These are phyloP conservation scores for Unio pictorum DNA, from an alignment of 2,888 invertebrate species.

Conservation along the genomic window DNA sequence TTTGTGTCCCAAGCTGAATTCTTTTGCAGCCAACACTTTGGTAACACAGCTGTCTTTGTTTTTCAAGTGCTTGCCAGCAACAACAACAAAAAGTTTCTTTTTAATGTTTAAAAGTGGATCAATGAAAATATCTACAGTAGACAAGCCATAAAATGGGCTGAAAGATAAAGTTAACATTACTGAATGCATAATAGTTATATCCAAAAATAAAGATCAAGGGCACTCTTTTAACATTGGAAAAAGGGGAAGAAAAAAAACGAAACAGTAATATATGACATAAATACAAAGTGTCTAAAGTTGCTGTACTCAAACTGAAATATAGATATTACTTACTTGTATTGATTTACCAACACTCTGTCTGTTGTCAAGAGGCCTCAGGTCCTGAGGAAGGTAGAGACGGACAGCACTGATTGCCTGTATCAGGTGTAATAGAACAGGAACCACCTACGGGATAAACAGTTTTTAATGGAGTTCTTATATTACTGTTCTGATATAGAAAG, in stretches of 20 bases:
- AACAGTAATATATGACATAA: neutral
- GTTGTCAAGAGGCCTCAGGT: slow-evolving; percentile 88
- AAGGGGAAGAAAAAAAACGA: neutral
- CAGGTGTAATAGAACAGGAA: slow-evolving; percentile 86
- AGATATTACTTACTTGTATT: slow-evolving; percentile 54
- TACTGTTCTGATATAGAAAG: no score
- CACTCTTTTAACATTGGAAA: neutral
- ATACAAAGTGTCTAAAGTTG: neutral
- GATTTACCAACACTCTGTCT: slow-evolving; percentile 83
- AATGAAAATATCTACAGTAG: no score
- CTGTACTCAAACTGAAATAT: neutral
- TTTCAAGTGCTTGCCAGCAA: no score
- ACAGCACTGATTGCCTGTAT: slow-evolving; percentile 89
- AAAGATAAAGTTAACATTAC: no score
- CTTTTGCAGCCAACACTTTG: no score
- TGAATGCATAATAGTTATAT: no score
- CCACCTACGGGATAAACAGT: slow-evolving; percentile 69
- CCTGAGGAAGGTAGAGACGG: slow-evolving; percentile 90
- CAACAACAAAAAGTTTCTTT: no score
- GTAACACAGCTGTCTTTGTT: no score
- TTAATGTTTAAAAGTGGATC: no score
- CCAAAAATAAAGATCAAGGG: neutral
- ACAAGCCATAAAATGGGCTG: no score
- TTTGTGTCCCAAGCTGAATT: no score
- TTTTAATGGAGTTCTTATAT: neutral